These are phyloP conservation scores for Macropus fuliginosus DNA, from an alignment of 2,797 vertebrate genomes.

Conservation along the genomic window DNA sequence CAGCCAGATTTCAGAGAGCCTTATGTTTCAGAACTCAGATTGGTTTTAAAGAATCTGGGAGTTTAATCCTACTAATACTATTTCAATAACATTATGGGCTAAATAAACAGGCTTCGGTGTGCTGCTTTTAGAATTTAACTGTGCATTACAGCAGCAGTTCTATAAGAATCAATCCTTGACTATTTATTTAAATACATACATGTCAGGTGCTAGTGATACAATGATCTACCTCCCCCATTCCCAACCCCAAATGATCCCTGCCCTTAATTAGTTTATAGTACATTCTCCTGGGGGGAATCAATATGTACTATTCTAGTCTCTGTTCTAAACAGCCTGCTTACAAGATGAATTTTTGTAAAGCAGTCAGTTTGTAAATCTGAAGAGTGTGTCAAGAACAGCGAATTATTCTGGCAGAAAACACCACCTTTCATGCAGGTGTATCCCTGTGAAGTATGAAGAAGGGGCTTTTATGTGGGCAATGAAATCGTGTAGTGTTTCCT, in stretches of 20 bases:
- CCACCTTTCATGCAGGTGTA: neutral
- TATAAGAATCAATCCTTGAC: neutral
- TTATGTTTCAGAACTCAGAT: neutral
- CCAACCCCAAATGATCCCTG: neutral
- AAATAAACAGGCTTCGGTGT: neutral
- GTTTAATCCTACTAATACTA: neutral
- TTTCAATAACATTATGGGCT: neutral
- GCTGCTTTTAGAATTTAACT: neutral
- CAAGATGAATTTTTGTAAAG: neutral
- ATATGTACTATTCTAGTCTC: neutral
- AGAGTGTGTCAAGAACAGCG: neutral
- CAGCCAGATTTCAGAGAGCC: neutral
- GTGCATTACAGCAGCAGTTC: neutral
- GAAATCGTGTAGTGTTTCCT: neutral
- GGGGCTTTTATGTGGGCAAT: neutral
- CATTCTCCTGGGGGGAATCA: neutral
- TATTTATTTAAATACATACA: neutral
- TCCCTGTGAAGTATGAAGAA: neutral
- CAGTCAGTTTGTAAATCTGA: neutral
- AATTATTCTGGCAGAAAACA: neutral
- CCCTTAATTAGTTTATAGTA: neutral
- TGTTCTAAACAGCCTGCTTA: neutral
- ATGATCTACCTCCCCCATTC: neutral
- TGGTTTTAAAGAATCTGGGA: neutral
- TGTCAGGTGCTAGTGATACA: too few species aligned